These are phyloP conservation scores for Sinosuthora webbiana DNA, from an alignment of 2,113 vertebrate genomes.

Conservation along the genomic window DNA sequence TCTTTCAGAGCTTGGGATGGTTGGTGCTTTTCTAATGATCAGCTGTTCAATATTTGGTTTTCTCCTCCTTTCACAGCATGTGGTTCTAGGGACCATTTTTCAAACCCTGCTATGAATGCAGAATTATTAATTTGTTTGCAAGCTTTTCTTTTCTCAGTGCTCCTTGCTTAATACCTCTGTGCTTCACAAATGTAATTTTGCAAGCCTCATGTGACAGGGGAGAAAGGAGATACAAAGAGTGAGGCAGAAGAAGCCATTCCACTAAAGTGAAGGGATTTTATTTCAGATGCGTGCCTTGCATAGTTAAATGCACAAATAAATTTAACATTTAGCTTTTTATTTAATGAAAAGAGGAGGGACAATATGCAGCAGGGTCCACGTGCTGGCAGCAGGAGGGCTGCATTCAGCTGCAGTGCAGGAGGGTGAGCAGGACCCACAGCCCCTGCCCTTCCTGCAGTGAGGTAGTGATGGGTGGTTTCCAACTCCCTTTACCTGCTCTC, in stretches of 20 bases:
- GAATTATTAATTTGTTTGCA: constrained; percentile 13
- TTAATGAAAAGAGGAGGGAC: background rate
- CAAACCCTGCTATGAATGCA: constrained; percentile 10
- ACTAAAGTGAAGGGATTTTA: background rate
- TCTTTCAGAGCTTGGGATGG: background rate
- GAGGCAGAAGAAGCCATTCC: background rate
- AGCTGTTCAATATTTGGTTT: constrained; percentile 52
- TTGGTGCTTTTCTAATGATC: constrained; percentile 24
- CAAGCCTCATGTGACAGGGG: background rate
- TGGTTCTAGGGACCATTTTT: constrained; percentile 13
- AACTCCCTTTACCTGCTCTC: background rate
- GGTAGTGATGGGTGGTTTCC: background rate
- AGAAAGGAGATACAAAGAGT: background rate
- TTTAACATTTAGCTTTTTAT: background rate
- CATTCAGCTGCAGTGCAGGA: accelerated
- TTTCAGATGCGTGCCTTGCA: background rate
- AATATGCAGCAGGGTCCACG: background rate
- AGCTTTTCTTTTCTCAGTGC: background rate
- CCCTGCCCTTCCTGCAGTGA: background rate
- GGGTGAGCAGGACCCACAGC: background rate
- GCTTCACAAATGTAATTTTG: background rate
- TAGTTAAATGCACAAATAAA: background rate
- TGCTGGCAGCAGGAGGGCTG: background rate
- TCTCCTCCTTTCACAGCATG: background rate
- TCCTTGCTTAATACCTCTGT: background rate